Evolutionary conservation across 1,140 invertebrate genomes (phyloP).

Genomic region (Pygmarrhopalites habei): DNA sequence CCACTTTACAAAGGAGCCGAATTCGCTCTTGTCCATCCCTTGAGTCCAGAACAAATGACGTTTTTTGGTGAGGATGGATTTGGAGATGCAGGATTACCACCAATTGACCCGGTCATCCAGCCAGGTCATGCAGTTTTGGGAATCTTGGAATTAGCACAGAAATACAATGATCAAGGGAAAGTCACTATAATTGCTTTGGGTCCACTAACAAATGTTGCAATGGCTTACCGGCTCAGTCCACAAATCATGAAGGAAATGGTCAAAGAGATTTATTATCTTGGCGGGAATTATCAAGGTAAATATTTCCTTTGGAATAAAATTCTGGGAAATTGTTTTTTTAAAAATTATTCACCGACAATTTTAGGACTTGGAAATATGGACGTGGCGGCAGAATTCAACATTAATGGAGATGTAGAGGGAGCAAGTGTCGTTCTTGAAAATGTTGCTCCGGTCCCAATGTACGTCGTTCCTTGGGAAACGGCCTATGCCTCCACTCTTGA

Average conservation of each 20-base stretch:
- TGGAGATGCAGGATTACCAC: conserved; percentile 48
- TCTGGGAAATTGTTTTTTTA: too few relatives aligned
- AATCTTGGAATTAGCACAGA: conserved; percentile 47
- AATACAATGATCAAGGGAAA: conserved; percentile 48
- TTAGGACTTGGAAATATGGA: conserved; percentile 17
- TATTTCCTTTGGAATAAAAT: too few relatives aligned
- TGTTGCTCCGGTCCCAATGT: conserved; percentile 47
- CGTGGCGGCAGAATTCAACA: conserved; percentile 68
- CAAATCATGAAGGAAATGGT: conserved; percentile 52
- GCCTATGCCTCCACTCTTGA: conserved; percentile 39
- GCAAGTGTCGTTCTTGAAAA: conserved; percentile 60
- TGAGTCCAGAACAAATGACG: conserved; percentile 24
- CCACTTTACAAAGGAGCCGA: conserved; percentile 57
- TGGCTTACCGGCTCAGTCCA: conserved; percentile 60
- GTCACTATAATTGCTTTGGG: conserved; percentile 58
- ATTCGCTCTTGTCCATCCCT: conserved; percentile 47
- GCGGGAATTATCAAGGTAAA: conserved; percentile 62
- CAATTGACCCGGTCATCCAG: conserved; percentile 34
- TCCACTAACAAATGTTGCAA: conserved; percentile 68
- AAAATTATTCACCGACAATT: too few relatives aligned
- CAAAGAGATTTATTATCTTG: conserved; percentile 64
- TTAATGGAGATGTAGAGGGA: conserved; percentile 67
- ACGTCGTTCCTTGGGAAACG: conserved; percentile 59
- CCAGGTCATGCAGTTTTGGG: conserved; percentile 46
- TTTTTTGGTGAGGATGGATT: conserved; percentile 61